Percentiles rank a stretch among this genome's conserved stretches.
Conservation (phyloP, 2,113 vertebrate species). For the Gorsachius goisagi region DNA sequence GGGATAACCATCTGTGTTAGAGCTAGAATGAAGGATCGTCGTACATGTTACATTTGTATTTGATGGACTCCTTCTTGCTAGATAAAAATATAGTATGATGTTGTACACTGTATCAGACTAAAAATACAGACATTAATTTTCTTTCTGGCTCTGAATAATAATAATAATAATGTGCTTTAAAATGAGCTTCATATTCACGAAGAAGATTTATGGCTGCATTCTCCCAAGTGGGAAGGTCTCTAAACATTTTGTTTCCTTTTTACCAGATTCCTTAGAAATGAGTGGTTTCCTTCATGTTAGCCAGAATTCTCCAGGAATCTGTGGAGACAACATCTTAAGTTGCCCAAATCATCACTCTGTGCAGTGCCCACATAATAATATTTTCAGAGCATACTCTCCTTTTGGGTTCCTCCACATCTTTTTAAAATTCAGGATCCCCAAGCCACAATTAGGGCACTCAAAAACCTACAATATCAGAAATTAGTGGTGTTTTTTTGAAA, state of each 20-base stretch:
- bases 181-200: neutral
- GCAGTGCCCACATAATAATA: neutral
- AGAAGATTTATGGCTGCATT: neutral
- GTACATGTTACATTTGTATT: slow-evolving; percentile 54
- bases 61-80: slow-evolving; percentile 44
- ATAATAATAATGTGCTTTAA: neutral
- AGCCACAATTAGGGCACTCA: neutral
- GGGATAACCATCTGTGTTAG: slow-evolving; percentile 69
- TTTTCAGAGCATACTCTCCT: neutral
- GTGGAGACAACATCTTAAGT: neutral
- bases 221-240: neutral
- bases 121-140: neutral
- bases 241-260: neutral
- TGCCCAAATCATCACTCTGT: neutral
- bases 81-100: slow-evolving; percentile 27
- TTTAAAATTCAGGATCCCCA: neutral
- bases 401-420: neutral
- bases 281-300: neutral
- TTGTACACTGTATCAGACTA: neutral
- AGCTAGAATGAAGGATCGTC: slow-evolving; percentile 57
- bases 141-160: neutral
- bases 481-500: neutral
- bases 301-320: neutral
- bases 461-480: neutral
- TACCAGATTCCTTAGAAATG: neutral